phyloP scores from a whole-genome alignment of 2,113 vertebrate species.

The Prionailurus bengalensis region DNA sequence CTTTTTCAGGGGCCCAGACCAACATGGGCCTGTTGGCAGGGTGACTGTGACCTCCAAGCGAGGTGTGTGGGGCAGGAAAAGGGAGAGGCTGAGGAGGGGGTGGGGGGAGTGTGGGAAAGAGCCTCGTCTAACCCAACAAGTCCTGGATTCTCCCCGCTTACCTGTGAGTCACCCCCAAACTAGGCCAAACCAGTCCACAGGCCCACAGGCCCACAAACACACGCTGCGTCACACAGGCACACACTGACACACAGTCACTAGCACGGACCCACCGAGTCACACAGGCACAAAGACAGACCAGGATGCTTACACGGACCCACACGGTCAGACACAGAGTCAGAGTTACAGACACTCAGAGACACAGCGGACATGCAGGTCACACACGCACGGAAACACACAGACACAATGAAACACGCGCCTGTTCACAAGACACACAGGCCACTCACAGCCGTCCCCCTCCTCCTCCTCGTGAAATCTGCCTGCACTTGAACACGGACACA shows the following conservation, averaged over 20 bases:
- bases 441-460: neutral
- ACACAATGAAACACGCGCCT: neutral
- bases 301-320: neutral
- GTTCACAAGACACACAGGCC: neutral
- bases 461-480: neutral
- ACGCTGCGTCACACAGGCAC: slow-evolving; percentile 1
- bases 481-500: too few relatives aligned
- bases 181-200: slow-evolving; percentile 78
- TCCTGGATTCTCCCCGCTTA: slow-evolving; percentile 71
- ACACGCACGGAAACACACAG: neutral
- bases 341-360: neutral
- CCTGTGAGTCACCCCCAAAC: slow-evolving; percentile 83
- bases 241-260: neutral
- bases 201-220: slow-evolving; percentile 64
- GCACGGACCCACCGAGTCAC: neutral
- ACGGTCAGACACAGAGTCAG: neutral
- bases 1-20: neutral
- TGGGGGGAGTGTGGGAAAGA: slow-evolving; percentile 69
- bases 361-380: neutral
- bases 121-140: slow-evolving; percentile 67
- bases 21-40: slow-evolving; percentile 45
- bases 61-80: slow-evolving; percentile 55
- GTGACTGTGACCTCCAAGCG: slow-evolving; percentile 58
- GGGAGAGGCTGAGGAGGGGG: slow-evolving; percentile 62
- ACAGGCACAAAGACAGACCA: neutral